Evolutionary conservation across 2,113 vertebrate species (phyloP).

Genomic region (Anhinga rufa): DNA sequence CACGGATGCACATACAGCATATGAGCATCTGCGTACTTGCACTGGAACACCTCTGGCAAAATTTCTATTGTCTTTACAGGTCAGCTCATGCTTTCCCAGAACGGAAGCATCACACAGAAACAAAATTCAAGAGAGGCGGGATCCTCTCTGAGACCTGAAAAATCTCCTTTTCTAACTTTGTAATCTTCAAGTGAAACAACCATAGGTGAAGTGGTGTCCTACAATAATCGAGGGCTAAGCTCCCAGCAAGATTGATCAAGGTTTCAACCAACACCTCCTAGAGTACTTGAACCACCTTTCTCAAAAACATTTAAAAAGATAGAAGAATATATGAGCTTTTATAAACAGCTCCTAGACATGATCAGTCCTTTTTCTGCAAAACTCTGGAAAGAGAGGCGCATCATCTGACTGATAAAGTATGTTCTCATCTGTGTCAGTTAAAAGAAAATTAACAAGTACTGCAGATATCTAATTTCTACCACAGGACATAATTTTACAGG

Average conservation of each 20-base stretch:
- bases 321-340: not conserved
- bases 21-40: not conserved
- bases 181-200: not conserved
- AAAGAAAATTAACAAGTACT: not conserved
- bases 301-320: not conserved
- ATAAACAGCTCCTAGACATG: not conserved
- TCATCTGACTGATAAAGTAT: not conserved
- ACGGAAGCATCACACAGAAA: not conserved
- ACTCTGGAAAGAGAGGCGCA: not conserved
- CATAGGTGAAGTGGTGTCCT: not conserved
- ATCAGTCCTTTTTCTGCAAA: not conserved
- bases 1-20: fast-evolving
- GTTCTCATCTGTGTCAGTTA: not conserved
- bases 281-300: not conserved
- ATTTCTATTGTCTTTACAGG: not conserved
- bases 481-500: not conserved
- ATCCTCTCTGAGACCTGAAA: not conserved
- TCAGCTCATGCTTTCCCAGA: not conserved
- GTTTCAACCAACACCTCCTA: not conserved
- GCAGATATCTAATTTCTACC: not conserved
- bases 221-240: not conserved
- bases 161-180: not conserved
- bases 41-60: not conserved
- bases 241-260: not conserved
- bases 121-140: not conserved